Evolutionary conservation across 2,113 vertebrate genomes (phyloP).

Genomic region (Cariama cristata): DNA sequence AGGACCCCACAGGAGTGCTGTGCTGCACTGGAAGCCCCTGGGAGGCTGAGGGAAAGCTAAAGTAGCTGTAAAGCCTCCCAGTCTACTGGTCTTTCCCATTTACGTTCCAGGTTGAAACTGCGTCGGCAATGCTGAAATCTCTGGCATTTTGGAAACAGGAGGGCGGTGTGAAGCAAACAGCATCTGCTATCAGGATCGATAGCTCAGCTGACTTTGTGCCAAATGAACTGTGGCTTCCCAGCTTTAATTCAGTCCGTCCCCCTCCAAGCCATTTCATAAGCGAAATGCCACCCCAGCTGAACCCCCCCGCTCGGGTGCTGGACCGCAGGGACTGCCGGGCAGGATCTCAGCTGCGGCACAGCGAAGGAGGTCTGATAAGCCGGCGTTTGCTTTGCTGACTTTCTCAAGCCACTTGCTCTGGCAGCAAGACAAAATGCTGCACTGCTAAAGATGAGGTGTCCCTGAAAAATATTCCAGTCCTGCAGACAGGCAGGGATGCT

Average conservation of each 20-base stretch:
- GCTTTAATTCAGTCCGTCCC: not conserved
- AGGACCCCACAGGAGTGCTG: not conserved
- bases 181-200: not conserved
- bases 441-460: not conserved
- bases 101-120: not conserved
- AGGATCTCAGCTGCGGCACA: fast-evolving
- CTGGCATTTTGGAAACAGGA: not conserved
- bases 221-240: not conserved
- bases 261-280: not conserved
- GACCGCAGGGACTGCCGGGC: not conserved
- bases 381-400: fast-evolving
- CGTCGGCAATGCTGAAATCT: not conserved
- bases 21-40: not conserved
- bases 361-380: fast-evolving
- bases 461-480: not conserved
- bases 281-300: not conserved
- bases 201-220: not conserved
- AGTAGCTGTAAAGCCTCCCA: not conserved
- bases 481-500: not conserved
- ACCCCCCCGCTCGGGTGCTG: fast-evolving
- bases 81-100: not conserved
- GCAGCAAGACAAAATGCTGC: not conserved
- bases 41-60: not conserved
- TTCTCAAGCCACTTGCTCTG: not conserved
- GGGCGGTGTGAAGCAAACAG: conserved; percentile 9